phyloP scores from a whole-genome alignment of 53 echinoderm and acorn worm species.

The Apostichopus leukothele region DNA sequence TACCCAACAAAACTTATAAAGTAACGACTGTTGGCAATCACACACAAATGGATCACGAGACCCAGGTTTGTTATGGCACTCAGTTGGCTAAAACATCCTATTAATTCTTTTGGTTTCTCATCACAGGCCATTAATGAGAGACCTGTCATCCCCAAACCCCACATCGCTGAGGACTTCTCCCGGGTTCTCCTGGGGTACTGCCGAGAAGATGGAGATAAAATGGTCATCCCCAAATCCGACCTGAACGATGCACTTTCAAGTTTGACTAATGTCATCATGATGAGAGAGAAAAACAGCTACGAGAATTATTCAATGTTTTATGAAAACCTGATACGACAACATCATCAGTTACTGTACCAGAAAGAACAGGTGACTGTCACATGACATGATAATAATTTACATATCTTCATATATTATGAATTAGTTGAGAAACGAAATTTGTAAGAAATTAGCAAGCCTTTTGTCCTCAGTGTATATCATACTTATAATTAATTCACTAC shows the following conservation, averaged over 20 bases:
- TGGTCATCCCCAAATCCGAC: conserved; percentile 62
- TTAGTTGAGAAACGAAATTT: neutral
- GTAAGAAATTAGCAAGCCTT: neutral
- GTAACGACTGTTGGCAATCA: too few relatives aligned
- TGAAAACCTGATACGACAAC: conserved; percentile 88
- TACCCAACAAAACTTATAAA: too few relatives aligned
- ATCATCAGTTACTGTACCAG: conserved; percentile 93
- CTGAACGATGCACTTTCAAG: conserved; percentile 76
- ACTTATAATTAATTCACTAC: neutral
- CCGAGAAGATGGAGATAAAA: conserved; percentile 51
- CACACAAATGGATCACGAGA: too few relatives aligned
- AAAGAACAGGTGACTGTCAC: conserved; percentile 75
- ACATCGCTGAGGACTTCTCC: conserved; percentile 93
- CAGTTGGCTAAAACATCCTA: too few relatives aligned
- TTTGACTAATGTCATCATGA: conserved; percentile 83
- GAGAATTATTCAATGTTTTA: conserved; percentile 99
- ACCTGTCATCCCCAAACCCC: conserved; percentile 91
- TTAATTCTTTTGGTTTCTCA: too few relatives aligned
- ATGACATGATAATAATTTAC: neutral
- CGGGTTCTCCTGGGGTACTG: conserved; percentile 64
- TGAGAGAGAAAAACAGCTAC: conserved; percentile 87
- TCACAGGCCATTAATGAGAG: conserved; percentile 90
- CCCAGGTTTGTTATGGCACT: too few relatives aligned
- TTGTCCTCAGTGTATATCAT: neutral
- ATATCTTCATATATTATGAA: neutral